phyloP scores from a whole-genome alignment of 2,888 invertebrate species.

The Glyphotaelius pellucidus region DNA sequence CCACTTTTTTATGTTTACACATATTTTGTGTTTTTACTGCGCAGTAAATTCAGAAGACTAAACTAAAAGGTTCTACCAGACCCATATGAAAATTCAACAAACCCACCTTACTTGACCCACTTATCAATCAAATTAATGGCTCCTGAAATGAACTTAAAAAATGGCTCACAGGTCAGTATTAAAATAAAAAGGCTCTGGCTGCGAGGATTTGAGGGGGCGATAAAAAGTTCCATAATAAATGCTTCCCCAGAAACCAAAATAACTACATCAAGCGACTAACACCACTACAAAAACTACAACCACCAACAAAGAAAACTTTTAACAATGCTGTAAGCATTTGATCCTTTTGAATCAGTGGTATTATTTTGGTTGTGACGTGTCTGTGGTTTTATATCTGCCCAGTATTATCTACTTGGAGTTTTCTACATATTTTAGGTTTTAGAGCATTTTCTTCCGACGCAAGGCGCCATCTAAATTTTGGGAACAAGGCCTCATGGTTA shows the following conservation, averaged over 20 bases:
- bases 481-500: not conserved
- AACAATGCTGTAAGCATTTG: not conserved
- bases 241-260: not conserved
- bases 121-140: not conserved
- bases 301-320: not conserved
- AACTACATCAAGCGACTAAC: not conserved
- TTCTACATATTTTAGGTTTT: constrained; percentile 7
- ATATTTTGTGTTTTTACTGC: no score
- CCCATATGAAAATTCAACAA: not conserved
- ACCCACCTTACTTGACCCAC: not conserved
- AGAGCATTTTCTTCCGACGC: not conserved
- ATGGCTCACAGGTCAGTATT: not conserved
- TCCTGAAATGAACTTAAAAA: not conserved
- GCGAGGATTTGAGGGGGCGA: constrained; percentile 33
- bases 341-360: not conserved
- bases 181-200: not conserved
- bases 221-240: constrained; percentile 35
- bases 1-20: no score
- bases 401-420: not conserved
- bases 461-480: not conserved
- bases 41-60: no score
- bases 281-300: not conserved
- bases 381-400: not conserved
- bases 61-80: not conserved
- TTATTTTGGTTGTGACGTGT: not conserved